phyloP scores from a whole-genome alignment of 2,113 vertebrate genomes.

The Phoenicopterus ruber region DNA sequence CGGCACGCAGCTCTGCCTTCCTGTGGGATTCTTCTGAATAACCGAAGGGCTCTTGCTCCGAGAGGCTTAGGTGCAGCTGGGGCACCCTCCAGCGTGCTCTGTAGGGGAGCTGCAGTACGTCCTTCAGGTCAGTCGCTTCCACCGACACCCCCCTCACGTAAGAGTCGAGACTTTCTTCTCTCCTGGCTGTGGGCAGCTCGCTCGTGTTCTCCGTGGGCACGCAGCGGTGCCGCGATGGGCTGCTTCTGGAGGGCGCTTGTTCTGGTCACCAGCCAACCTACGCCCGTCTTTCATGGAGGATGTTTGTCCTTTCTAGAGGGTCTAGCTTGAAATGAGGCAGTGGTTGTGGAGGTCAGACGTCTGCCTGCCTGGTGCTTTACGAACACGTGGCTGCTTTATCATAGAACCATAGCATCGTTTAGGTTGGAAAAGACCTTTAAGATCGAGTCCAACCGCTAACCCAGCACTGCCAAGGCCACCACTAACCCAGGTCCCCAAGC shows the following conservation, averaged over 20 bases:
- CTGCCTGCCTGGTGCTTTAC: background rate
- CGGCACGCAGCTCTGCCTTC: background rate
- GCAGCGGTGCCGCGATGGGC: background rate
- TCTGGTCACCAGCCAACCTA: background rate
- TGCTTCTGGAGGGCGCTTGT: background rate
- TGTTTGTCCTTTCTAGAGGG: background rate
- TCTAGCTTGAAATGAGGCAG: background rate
- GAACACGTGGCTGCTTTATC: background rate
- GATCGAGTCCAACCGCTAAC: no score
- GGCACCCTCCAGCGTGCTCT: no score
- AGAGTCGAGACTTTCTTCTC: background rate
- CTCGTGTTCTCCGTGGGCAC: background rate
- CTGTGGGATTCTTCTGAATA: background rate
- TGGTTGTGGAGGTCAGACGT: rapidly evolving
- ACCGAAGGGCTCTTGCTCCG: background rate
- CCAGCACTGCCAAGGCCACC: no score
- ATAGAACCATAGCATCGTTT: no score
- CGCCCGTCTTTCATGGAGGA: background rate
- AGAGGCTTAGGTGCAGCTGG: background rate
- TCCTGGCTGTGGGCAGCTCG: background rate
- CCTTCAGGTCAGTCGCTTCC: background rate
- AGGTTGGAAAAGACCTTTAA: no score
- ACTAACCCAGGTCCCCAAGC: no score
- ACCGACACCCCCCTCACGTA: no score
- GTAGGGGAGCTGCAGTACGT: background rate